Percentiles rank a stretch among this genome's conserved stretches.
Evolutionary conservation across 2,797 vertebrate genomes (phyloP).

Genomic region (Peromyscus nudipes): DNA sequence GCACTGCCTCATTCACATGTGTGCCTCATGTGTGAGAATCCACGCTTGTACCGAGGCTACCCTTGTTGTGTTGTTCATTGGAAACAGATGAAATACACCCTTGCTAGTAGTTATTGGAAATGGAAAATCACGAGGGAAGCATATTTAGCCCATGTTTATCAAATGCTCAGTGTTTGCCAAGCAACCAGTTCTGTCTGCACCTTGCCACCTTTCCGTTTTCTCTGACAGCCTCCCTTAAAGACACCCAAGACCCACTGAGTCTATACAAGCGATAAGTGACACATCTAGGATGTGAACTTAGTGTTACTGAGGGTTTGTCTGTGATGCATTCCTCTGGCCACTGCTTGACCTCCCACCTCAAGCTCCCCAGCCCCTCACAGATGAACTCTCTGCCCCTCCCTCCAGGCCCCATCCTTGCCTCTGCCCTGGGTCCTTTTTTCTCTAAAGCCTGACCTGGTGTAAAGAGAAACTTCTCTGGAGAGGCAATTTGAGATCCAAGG

Average conservation of each 20-base stretch:
- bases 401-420: fast-evolving
- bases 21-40: no score
- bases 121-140: no score
- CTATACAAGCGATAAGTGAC: not conserved
- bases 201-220: not conserved
- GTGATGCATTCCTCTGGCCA: not conserved
- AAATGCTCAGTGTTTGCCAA: not conserved
- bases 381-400: not conserved
- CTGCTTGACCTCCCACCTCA: not conserved
- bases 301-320: not conserved
- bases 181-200: not conserved
- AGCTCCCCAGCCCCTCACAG: not conserved
- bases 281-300: not conserved
- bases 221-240: not conserved
- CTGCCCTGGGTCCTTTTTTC: not conserved
- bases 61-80: not conserved
- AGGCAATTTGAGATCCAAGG: conserved; percentile 81
- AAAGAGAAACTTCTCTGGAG: conserved; percentile 75
- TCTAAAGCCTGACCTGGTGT: conserved; percentile 28
- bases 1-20: not conserved
- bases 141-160: not conserved
- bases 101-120: not conserved
- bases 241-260: not conserved
- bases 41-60: not conserved
- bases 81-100: not conserved